These are phyloP conservation scores for Platalea minor DNA, from an alignment of 2,797 vertebrate species.

Conservation along the genomic window DNA sequence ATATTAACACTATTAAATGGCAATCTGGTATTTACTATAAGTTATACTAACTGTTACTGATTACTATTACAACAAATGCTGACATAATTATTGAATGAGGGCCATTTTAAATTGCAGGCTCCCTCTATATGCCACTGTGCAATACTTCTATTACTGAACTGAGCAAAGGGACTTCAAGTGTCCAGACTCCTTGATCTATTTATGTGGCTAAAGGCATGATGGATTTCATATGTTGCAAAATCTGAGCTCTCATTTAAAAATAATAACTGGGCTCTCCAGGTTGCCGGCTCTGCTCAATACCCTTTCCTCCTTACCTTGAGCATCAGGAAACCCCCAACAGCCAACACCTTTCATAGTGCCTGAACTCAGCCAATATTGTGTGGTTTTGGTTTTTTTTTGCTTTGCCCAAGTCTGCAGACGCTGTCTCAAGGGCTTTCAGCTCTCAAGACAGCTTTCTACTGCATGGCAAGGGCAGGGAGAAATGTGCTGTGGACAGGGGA, in stretches of 20 bases:
- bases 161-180: neutral
- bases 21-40: slow-evolving; percentile 6
- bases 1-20: neutral
- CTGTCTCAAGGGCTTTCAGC: neutral
- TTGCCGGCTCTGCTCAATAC: neutral
- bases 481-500: neutral
- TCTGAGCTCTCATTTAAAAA: neutral
- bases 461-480: neutral
- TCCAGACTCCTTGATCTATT: neutral
- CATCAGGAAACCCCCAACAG: neutral
- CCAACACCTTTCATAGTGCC: neutral
- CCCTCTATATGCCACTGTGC: neutral
- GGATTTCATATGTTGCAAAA: neutral
- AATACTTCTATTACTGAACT: neutral
- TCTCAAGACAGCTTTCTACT: neutral
- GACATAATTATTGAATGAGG: slow-evolving; percentile 9
- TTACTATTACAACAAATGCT: neutral
- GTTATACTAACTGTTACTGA: slow-evolving; percentile 27
- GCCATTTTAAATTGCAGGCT: neutral
- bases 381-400: accelerated
- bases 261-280: neutral
- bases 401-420: neutral
- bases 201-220: neutral
- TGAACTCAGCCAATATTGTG: neutral
- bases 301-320: neutral